Base-by-base conservation (phyloP, 2,113 vertebrate genomes). In the Sinosuthora webbiana region DNA sequence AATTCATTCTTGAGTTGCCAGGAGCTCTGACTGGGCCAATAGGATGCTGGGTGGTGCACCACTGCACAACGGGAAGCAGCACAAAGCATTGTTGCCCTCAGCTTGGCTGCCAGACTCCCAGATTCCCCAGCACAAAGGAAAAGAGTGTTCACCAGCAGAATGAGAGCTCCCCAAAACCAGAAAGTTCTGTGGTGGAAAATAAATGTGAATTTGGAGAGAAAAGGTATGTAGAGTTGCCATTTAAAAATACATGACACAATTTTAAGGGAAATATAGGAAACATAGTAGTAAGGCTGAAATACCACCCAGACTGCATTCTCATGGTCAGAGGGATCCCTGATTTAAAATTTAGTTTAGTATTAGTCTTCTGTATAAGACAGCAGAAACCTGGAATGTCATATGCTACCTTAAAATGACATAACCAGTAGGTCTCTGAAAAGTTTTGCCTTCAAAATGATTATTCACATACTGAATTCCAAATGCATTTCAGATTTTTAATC, bases 51-150 rank as follows among this genome's bases (percentile, higher is more conserved):
- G 17, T 35, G 7, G 4, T 33, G 35, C n/a, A 42, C 7, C 39
- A 33, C 33, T 65, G 27, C 0, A 0, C 0, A 1, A 4, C 11
- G 21, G 15, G 15, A 30, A 75, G 56, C 25, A 39, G 25, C 49
- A 35, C 28, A 28, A 7, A 44, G 41, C 19, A 28, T 2, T 39
- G 28, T 21, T 28, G 12, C 35, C 35, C 41, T 28, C 28, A 15
- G 19, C n/a, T 39, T 63, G 25, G 31, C 53, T 79, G 35, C 15
- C 37, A 74, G 55, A 7, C 13, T 42, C 60, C n/a, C 1, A 2
- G 5, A 53, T 30, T 71, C 45, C 39, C 11, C 39, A 35, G 9
- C 22, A 42, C 21, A 35, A 64, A 71, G 9, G 13, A 44, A 62
- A 80, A 83, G 17, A 80, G 45, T 9, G 62, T 77, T 17, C 25